Conservation (phyloP, 2,113 vertebrate genomes). For the Trochalopteron elliotii region DNA sequence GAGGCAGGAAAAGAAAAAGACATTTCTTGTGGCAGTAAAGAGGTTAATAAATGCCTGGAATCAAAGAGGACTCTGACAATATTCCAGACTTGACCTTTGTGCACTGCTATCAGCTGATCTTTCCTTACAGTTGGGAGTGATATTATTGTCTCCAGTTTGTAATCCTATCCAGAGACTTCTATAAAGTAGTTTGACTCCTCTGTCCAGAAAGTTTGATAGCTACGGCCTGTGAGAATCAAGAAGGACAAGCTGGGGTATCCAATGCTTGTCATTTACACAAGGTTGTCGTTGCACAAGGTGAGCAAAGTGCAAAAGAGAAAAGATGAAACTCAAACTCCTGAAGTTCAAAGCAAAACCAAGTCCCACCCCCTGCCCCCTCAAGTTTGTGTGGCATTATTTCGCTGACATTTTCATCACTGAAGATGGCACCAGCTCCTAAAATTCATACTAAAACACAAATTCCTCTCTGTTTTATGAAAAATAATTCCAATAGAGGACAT, state of each 20-base stretch:
- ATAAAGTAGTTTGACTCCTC: not conserved
- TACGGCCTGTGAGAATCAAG: not conserved
- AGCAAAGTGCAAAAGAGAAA: not conserved
- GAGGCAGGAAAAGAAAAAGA: not conserved
- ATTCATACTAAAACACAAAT: not conserved
- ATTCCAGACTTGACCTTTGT: not conserved
- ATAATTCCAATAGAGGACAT: not conserved
- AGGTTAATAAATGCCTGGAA: not conserved
- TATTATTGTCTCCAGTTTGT: not conserved
- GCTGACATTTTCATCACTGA: not conserved
- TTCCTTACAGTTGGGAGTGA: not conserved
- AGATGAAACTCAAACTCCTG: not conserved
- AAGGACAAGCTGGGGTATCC: not conserved
- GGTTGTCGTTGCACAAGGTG: not conserved
- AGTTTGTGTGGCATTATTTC: not conserved
- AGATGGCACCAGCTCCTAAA: not conserved
- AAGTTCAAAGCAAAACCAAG: not conserved
- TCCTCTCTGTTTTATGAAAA: not conserved
- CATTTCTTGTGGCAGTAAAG: not conserved
- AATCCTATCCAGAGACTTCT: not conserved
- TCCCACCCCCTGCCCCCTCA: accelerated
- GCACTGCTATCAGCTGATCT: not conserved
- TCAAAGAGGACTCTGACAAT: not conserved
- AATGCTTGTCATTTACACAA: not conserved
- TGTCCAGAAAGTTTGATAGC: not conserved